Evolutionary conservation across 2,888 invertebrate genomes (phyloP).

Genomic region (Platycheirus rosarum): DNA sequence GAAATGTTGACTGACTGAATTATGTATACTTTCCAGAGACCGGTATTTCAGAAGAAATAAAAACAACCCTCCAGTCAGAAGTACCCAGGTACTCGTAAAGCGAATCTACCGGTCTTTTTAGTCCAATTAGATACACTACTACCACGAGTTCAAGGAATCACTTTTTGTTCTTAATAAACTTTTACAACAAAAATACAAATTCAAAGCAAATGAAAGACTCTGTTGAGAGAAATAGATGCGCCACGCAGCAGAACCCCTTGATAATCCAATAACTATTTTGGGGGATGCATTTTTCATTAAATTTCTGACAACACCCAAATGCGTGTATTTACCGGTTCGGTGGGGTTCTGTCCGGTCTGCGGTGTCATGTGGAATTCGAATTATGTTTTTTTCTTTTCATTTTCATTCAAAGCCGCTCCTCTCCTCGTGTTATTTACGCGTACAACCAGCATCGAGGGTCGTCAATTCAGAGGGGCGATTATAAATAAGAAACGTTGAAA

Average conservation of each 20-base stretch:
- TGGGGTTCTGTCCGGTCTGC: slow-evolving; percentile 24
- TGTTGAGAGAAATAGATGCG: slow-evolving; percentile 40
- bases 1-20: slow-evolving; percentile 53
- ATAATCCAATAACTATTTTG: slow-evolving; percentile 1
- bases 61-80: slow-evolving; percentile 44
- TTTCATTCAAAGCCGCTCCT: slow-evolving; percentile 63
- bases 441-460: slow-evolving; percentile 11
- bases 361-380: slow-evolving; percentile 33
- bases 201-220: too few relatives aligned
- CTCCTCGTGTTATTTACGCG: slow-evolving; percentile 52
- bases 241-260: slow-evolving; percentile 38
- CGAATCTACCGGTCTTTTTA: slow-evolving; percentile 24
- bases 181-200: slow-evolving; percentile 25
- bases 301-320: slow-evolving; percentile 65
- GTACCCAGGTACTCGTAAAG: not conserved
- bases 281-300: slow-evolving; percentile 65
- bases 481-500: slow-evolving; percentile 23
- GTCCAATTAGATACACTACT: slow-evolving; percentile 39
- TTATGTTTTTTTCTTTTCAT: slow-evolving; percentile 6
- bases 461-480: slow-evolving; percentile 12
- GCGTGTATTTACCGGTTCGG: slow-evolving; percentile 49
- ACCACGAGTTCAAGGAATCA: slow-evolving; percentile 16
- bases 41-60: slow-evolving; percentile 37
- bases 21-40: slow-evolving; percentile 25
- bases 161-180: slow-evolving; percentile 1